A percentile compares a stretch with the other conserved stretches of the same genome.
phyloP scores from a whole-genome alignment of 2,888 invertebrate genomes.

The Flexamia atlantica region DNA sequence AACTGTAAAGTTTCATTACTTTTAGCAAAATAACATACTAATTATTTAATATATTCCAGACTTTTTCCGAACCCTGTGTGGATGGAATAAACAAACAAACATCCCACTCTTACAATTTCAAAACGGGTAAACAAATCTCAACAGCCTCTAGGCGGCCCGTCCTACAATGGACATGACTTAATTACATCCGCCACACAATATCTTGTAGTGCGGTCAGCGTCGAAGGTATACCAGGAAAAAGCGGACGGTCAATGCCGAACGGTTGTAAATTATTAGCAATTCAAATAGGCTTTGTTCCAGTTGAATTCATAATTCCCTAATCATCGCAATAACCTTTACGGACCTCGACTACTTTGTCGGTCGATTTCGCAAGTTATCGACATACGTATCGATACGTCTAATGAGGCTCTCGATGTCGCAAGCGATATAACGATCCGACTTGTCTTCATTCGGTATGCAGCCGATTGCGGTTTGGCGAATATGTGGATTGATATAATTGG shows the following conservation, averaged over 20 bases:
- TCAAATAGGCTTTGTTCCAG: constrained; percentile 41
- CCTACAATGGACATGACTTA: constrained; percentile 11
- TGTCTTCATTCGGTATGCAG: constrained; percentile 37
- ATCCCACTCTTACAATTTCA: too few species aligned
- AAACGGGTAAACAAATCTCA: neutral
- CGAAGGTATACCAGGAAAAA: constrained; percentile 16
- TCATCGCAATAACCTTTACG: constrained; percentile 51
- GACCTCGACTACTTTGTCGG: constrained; percentile 42
- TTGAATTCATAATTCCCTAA: constrained; percentile 58
- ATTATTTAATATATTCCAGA: too few species aligned
- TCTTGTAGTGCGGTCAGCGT: constrained; percentile 28
- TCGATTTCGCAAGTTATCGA: constrained; percentile 38
- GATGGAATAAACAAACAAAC: too few species aligned
- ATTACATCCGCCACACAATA: constrained; percentile 35
- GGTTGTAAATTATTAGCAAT: constrained; percentile 54
- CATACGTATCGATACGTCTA: constrained; percentile 11
- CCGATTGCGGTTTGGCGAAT: neutral
- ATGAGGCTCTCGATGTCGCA: constrained; percentile 14
- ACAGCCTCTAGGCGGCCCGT: neutral
- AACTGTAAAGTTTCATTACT: too few species aligned
- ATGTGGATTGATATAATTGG: constrained; percentile 9
- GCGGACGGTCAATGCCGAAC: constrained; percentile 48
- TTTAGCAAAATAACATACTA: too few species aligned
- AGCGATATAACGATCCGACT: constrained; percentile 2
- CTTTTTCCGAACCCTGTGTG: too few species aligned